A percentile compares a stretch with the other conserved stretches of the same genome.
phyloP scores from a whole-genome alignment of 1,140 invertebrate genomes.

The Melitaea cinxia region DNA sequence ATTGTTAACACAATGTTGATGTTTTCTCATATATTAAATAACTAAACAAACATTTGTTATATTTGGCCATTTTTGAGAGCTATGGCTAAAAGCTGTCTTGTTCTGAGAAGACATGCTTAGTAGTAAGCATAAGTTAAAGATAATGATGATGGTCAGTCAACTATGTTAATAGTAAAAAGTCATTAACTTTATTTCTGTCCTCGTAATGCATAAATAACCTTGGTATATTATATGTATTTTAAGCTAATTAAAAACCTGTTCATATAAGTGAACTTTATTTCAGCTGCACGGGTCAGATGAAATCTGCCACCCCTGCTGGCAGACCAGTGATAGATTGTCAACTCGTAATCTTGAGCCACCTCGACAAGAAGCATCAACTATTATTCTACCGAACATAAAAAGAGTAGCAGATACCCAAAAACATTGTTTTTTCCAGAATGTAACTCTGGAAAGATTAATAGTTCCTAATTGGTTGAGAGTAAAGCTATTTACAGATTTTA shows the following conservation, averaged over 20 bases:
- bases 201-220: too few species aligned
- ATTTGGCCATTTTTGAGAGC: too few species aligned
- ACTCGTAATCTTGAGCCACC: neutral
- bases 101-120: too few species aligned
- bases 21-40: too few species aligned
- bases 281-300: neutral
- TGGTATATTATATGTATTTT: neutral
- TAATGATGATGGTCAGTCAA: too few species aligned
- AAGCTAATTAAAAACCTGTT: neutral
- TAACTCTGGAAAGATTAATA: neutral
- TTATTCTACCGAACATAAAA: neutral
- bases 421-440: neutral
- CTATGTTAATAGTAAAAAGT: too few species aligned
- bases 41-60: too few species aligned
- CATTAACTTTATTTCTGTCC: too few species aligned
- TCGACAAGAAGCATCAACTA: neutral
- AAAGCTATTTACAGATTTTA: constrained; percentile 4
- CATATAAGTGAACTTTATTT: neutral
- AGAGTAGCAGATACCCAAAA: neutral
- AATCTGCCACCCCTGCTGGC: constrained; percentile 14
- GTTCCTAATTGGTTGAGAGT: neutral
- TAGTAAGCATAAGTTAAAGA: too few species aligned
- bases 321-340: neutral
- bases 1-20: too few species aligned
- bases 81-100: too few species aligned